Evolutionary conservation across 1,140 invertebrate species (phyloP).

Genomic region (Drosophila subpulchrella): DNA sequence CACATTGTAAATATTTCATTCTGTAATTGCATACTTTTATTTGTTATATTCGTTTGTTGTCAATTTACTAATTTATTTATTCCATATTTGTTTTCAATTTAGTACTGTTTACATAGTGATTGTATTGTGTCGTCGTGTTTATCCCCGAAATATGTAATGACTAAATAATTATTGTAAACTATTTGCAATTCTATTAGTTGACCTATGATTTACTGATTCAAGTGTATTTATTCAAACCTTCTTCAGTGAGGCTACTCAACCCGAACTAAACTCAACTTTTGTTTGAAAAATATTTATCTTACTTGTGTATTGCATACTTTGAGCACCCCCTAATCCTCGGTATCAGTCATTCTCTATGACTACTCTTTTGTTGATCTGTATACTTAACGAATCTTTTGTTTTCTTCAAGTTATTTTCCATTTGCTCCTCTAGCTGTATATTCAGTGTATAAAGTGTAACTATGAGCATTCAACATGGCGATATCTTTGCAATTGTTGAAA

Average conservation of each 20-base stretch:
- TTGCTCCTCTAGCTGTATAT: slow-evolving; percentile 49
- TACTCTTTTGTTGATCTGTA: slow-evolving; percentile 22
- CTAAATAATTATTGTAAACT: slow-evolving; percentile 5
- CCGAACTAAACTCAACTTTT: slow-evolving; percentile 9
- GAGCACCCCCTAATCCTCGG: slow-evolving; percentile 5
- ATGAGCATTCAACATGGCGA: slow-evolving; percentile 1
- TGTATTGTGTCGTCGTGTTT: slow-evolving; percentile 48
- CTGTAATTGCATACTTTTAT: slow-evolving; percentile 30
- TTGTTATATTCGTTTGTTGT: slow-evolving; percentile 19
- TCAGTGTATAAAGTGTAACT: slow-evolving; percentile 43
- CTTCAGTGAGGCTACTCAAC: slow-evolving; percentile 10
- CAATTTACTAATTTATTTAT: slow-evolving; percentile 22
- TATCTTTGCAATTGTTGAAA: not conserved
- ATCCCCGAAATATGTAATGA: slow-evolving; percentile 11
- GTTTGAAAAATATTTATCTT: slow-evolving; percentile 3
- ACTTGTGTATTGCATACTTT: slow-evolving; percentile 4
- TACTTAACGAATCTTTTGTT: slow-evolving; percentile 27
- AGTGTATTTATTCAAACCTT: slow-evolving; percentile 1
- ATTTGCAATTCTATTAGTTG: not conserved
- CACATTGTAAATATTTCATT: slow-evolving; percentile 52
- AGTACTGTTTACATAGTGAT: slow-evolving; percentile 32
- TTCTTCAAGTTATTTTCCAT: slow-evolving; percentile 25
- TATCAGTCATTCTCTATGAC: slow-evolving; percentile 15
- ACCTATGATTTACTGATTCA: slow-evolving; percentile 1
- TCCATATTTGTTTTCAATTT: slow-evolving; percentile 10